A percentile compares a stretch with the other conserved stretches of the same genome.
phyloP scores from a whole-genome alignment of 1,140 invertebrate genomes.

The Camponotus floridanus region DNA sequence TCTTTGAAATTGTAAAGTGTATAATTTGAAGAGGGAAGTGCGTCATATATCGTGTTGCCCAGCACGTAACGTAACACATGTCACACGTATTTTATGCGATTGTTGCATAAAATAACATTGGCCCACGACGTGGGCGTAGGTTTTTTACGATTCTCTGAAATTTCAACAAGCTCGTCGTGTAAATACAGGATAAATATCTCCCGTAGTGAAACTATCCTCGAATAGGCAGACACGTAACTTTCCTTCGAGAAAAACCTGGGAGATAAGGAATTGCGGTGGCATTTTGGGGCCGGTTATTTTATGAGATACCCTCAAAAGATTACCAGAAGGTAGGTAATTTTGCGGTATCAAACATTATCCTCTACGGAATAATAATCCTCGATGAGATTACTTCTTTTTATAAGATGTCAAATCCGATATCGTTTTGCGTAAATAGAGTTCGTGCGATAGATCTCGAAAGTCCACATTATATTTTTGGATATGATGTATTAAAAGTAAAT shows the following conservation, averaged over 20 bases:
- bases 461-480: background rate
- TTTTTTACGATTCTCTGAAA: conserved; percentile 32
- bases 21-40: background rate
- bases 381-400: conserved; percentile 9
- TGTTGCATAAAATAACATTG: background rate
- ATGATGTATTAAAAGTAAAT: background rate
- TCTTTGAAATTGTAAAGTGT: background rate
- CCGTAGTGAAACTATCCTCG: background rate
- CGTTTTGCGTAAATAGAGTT: background rate
- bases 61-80: conserved; percentile 1
- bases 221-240: conserved; percentile 19
- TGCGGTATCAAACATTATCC: conserved; percentile 9
- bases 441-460: conserved; percentile 8
- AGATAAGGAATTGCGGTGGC: conserved; percentile 17
- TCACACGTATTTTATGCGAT: conserved; percentile 14
- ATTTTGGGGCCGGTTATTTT: background rate
- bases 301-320: background rate
- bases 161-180: conserved; percentile 22
- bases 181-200: conserved; percentile 24
- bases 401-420: background rate
- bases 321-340: background rate
- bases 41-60: background rate
- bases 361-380: background rate
- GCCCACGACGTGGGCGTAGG: background rate
- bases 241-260: background rate